Evolutionary conservation across 2,888 invertebrate species (phyloP).

Genomic region (Scrobipalpa costella): DNA sequence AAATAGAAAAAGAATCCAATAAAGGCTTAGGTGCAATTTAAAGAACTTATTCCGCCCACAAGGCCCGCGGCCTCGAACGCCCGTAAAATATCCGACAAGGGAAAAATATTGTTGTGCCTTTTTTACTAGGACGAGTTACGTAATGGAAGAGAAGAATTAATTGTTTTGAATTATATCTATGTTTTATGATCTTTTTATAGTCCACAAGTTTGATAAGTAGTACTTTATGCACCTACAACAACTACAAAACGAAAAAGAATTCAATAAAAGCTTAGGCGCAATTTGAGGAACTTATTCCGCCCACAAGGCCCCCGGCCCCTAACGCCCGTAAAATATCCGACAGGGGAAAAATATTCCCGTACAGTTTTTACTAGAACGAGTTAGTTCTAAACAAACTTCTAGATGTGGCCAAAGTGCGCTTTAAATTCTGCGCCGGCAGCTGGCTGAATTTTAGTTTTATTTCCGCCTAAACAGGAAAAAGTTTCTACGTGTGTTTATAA

Average conservation of each 20-base stretch:
- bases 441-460: conserved; percentile 55
- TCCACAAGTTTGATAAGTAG: too few relatives aligned
- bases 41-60: conserved; percentile 6
- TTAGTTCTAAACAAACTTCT: conserved; percentile 68
- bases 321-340: conserved; percentile 41
- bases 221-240: too few relatives aligned
- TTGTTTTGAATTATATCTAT: too few relatives aligned
- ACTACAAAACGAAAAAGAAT: not conserved
- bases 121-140: conserved; percentile 57
- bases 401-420: conserved; percentile 51
- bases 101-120: conserved; percentile 54
- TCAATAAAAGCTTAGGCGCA: not conserved
- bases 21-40: not conserved
- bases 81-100: conserved; percentile 41
- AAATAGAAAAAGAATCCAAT: not conserved
- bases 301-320: not conserved
- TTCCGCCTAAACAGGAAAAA: conserved; percentile 47
- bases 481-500: conserved; percentile 45
- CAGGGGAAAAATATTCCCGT: conserved; percentile 52
- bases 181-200: too few relatives aligned
- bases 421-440: conserved; percentile 61
- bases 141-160: too few relatives aligned
- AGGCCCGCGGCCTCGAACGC: conserved; percentile 20
- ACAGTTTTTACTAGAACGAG: conserved; percentile 54
- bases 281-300: not conserved